Evolutionary conservation across 2,113 vertebrate species (phyloP).

Genomic region (Scomber japonicus): DNA sequence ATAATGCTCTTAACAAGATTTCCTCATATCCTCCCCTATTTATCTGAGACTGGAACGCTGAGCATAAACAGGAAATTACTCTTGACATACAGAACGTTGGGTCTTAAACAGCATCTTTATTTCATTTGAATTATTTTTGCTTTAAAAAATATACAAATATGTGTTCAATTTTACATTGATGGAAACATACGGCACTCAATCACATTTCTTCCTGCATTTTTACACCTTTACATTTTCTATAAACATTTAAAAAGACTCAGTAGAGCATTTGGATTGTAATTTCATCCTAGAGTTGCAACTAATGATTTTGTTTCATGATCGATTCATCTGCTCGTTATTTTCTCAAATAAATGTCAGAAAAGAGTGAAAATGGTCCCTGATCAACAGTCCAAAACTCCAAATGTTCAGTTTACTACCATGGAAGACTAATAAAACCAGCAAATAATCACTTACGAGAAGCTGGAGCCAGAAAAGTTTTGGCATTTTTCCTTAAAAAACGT

Average conservation of each 20-base stretch:
- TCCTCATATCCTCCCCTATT: slow-evolving; percentile 54
- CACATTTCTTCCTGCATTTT: no score
- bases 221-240: no score
- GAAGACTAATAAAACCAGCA: neutral
- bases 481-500: neutral
- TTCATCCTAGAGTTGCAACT: neutral
- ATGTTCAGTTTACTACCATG: no score
- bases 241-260: no score
- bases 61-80: slow-evolving; percentile 55
- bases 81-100: slow-evolving; percentile 5
- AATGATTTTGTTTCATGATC: neutral
- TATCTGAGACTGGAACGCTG: neutral
- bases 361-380: neutral
- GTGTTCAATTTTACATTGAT: no score
- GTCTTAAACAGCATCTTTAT: neutral
- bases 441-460: neutral
- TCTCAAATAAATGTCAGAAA: neutral
- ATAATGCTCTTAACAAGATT: slow-evolving; percentile 47
- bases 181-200: no score
- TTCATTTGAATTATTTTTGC: no score
- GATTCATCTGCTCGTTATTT: neutral
- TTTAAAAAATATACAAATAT: no score
- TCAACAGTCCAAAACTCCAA: neutral
- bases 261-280: no score
- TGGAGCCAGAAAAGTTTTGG: neutral